These are phyloP conservation scores for Delphinus delphis DNA, from an alignment of 2,113 vertebrate species.

Conservation along the genomic window DNA sequence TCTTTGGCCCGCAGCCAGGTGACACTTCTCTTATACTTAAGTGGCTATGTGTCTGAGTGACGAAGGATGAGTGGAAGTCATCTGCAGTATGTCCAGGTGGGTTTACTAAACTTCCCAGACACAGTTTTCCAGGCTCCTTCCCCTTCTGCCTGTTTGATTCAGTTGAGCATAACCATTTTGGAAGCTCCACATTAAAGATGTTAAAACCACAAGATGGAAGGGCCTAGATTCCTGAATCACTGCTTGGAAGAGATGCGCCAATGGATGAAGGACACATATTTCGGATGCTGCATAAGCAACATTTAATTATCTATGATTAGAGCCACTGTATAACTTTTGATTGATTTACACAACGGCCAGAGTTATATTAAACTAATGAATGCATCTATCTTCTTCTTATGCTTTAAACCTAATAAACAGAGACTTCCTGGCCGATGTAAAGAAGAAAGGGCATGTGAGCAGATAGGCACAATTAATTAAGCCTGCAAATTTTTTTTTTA, in stretches of 20 bases:
- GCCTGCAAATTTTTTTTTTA: neutral
- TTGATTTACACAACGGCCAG: neutral
- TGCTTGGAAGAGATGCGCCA: neutral
- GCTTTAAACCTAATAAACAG: neutral
- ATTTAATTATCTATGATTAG: neutral
- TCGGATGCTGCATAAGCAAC: neutral
- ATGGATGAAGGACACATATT: neutral
- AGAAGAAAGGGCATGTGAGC: neutral
- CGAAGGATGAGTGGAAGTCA: neutral
- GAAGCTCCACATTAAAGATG: neutral
- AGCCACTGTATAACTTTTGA: neutral
- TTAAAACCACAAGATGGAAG: neutral
- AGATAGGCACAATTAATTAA: neutral
- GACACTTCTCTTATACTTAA: neutral
- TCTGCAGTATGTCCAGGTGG: neutral
- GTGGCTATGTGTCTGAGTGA: neutral
- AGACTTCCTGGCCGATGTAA: neutral
- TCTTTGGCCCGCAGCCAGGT: neutral
- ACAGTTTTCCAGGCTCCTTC: neutral
- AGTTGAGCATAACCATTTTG: neutral
- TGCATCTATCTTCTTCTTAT: neutral
- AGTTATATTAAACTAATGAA: neutral
- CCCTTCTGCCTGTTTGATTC: neutral
- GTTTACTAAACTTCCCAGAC: neutral
- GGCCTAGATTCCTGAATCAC: neutral